Evolutionary conservation across 1,140 invertebrate species (phyloP).

Genomic region (Hirudo medicinalis): DNA sequence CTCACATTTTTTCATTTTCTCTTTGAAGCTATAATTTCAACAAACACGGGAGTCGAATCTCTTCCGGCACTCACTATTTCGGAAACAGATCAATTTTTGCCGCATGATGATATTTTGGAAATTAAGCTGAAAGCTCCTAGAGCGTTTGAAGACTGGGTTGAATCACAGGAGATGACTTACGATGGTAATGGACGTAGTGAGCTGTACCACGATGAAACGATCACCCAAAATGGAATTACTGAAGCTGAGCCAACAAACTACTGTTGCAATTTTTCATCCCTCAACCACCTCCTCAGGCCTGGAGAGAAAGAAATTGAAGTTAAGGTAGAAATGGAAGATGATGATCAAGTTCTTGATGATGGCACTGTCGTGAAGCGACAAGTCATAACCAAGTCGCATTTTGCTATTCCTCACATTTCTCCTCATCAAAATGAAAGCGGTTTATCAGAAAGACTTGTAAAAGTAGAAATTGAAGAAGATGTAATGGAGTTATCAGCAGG

Average conservation of each 20-base stretch:
- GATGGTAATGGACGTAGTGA: not conserved
- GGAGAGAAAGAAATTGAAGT: constrained; percentile 14
- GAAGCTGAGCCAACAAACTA: not conserved
- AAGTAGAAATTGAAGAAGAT: constrained; percentile 17
- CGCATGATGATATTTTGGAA: constrained; percentile 64
- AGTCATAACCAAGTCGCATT: constrained; percentile 11
- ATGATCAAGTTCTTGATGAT: constrained; percentile 11
- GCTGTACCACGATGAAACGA: not conserved
- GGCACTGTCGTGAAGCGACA: constrained; percentile 7
- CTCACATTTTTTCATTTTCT: too few species aligned
- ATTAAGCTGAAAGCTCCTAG: constrained; percentile 63
- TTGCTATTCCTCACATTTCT: not conserved
- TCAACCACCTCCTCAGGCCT: not conserved
- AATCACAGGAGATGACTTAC: constrained; percentile 12
- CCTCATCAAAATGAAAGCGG: not conserved
- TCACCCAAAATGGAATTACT: not conserved
- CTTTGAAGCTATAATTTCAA: too few species aligned
- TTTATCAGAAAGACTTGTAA: constrained; percentile 7
- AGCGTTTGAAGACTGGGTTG: constrained; percentile 28
- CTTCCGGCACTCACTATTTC: too few species aligned
- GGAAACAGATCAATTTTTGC: constrained; percentile 47
- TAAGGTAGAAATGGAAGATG: constrained; percentile 14
- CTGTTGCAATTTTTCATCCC: not conserved
- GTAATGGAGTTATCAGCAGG: constrained; percentile 17
- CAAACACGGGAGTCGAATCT: too few species aligned